Percentiles rank a stretch among this genome's conserved stretches.
phyloP scores from a whole-genome alignment of 2,888 invertebrate genomes.

The Ormyrus pomaceus region DNA sequence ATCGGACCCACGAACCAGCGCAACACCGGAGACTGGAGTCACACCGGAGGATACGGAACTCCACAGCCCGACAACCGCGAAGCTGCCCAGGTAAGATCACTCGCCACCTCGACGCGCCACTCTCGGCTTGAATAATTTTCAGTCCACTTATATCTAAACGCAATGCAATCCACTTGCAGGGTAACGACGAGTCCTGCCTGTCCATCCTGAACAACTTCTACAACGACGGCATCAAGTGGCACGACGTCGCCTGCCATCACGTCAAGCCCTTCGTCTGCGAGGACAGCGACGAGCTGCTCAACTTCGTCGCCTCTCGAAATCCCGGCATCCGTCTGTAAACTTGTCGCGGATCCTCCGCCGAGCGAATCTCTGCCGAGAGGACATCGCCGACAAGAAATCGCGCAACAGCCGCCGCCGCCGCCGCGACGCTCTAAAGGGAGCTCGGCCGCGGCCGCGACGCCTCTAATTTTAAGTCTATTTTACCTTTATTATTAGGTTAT shows the following conservation, averaged over 20 bases:
- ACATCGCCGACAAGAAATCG: no score
- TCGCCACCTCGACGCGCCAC: neutral
- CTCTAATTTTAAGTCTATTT: constrained; percentile 3
- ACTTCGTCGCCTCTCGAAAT: constrained; percentile 93
- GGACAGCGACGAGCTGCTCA: constrained; percentile 92
- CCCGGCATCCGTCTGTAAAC: constrained; percentile 87
- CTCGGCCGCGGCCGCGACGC: neutral
- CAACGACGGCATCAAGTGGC: constrained; percentile 94
- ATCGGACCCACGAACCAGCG: constrained; percentile 92
- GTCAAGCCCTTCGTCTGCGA: constrained; percentile 93
- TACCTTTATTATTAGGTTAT: constrained; percentile 46
- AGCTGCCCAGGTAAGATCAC: constrained; percentile 85
- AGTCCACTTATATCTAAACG: neutral
- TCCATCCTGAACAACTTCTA: constrained; percentile 95
- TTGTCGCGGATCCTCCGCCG: no score
- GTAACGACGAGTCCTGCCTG: constrained; percentile 93
- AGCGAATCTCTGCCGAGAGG: neutral
- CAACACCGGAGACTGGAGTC: constrained; percentile 93
- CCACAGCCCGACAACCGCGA: constrained; percentile 93
- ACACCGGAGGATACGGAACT: constrained; percentile 91
- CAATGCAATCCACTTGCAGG: constrained; percentile 76
- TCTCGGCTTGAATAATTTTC: neutral
- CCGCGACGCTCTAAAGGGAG: constrained; percentile 22
- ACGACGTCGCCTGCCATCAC: constrained; percentile 93
- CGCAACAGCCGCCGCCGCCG: neutral